A percentile compares a stretch with the other conserved stretches of the same genome.
Evolutionary conservation across 2,797 vertebrate genomes (phyloP).

Genomic region (Diglossa cyanea): DNA sequence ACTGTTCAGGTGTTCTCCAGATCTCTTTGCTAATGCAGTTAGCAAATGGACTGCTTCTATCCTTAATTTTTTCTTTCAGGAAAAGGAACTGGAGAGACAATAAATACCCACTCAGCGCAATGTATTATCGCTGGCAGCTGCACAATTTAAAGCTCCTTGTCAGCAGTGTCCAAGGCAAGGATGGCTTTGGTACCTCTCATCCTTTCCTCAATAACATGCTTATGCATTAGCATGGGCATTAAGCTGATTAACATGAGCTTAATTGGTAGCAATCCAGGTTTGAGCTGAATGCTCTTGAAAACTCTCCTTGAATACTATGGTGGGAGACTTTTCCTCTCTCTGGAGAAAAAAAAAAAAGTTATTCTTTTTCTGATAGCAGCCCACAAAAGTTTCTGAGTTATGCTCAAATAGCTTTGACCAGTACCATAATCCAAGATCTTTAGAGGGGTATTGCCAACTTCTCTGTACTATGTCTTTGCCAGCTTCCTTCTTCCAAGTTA

Average conservation of each 20-base stretch:
- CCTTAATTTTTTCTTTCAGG: neutral
- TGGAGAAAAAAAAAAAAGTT: neutral
- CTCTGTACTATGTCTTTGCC: neutral
- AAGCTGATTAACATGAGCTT: slow-evolving; percentile 6
- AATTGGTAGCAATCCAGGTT: neutral
- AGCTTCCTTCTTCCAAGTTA: neutral
- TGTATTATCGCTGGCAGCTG: neutral
- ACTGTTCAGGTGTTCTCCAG: neutral
- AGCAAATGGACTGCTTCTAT: neutral
- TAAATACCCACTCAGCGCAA: neutral
- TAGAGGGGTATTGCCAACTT: neutral
- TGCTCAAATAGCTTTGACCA: neutral
- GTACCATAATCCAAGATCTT: neutral
- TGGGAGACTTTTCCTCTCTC: neutral
- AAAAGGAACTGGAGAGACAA: neutral
- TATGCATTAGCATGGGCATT: neutral
- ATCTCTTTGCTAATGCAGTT: neutral
- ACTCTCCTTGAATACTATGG: neutral
- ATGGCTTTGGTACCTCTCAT: neutral
- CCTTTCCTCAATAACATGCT: neutral
- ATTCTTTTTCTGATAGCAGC: neutral
- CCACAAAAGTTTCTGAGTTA: neutral
- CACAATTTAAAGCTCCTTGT: neutral
- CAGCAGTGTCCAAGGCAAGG: neutral
- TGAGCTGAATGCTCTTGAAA: neutral